Base-by-base conservation (phyloP, 2,797 vertebrate species). In the Hydrolagus colliei region DNA sequence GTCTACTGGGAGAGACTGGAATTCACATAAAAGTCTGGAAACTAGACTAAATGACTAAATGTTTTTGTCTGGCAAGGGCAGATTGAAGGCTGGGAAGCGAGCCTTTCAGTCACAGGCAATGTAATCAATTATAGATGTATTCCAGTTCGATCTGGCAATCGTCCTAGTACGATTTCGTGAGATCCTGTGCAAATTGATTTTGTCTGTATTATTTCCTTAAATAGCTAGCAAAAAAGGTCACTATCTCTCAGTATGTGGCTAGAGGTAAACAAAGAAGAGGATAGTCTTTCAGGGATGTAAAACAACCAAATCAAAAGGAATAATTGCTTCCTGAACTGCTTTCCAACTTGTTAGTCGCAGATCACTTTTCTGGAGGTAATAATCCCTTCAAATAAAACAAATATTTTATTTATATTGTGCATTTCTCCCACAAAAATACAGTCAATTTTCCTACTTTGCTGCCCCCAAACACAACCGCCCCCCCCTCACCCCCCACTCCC, bases 61-160 rank as follows among this genome's bases (percentile, higher is more conserved):
- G 41, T 52, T 78, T 62, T 62, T 22, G 76, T 71, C 87, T 89
- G 73, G 87, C 89, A 91, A 92, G 89, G 88, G 61, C 89, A 88
- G 79, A 86, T 73, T 52, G 41, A 90, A 86, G 87, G 88, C 22
- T 86, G 71, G 89, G 86, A 87, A 88, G 85, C 86, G 89, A 89
- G 90, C 84, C 76, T 85, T 52, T 35, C 87, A 84, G 79, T 92
- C 87, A 88, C 0, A 85, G 90, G 87, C 59, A n/a, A 87, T 89
- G 74, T 89, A 91, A 92, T 92, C 92, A 91, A 91, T 91, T 90
- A 87, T n/a, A 87, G 86, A 88, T 79, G 65, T 87, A 89, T 89
- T 89, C 82, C 71, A 88, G 87, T 87, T 89, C 88, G 90, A 86
- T 72, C 77, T 88, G 87, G 87, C 88, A 87, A 89, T 89, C 88